Percentiles rank a stretch among this genome's conserved stretches.
These are phyloP conservation scores for Stomatorhinus walkeri DNA, from an alignment of 2,797 vertebrate genomes.

Conservation along the genomic window DNA sequence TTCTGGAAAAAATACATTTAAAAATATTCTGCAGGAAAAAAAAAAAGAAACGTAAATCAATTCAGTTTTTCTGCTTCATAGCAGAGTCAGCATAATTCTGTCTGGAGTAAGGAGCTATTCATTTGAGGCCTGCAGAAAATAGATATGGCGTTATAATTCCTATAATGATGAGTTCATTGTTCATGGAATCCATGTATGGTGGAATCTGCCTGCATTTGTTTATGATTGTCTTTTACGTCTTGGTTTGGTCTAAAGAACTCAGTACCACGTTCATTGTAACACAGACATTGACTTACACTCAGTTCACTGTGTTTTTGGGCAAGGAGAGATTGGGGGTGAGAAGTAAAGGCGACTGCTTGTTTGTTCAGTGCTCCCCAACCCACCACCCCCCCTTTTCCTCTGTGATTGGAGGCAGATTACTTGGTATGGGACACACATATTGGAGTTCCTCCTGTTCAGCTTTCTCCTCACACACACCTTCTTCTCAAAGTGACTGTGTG, in stretches of 20 bases:
- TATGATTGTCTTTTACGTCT: not conserved
- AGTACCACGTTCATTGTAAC: not conserved
- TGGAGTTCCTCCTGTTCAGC: slow-evolving; percentile 32
- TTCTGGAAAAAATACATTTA: not conserved
- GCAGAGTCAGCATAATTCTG: slow-evolving; percentile 11
- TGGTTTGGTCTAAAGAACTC: not conserved
- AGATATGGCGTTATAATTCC: not conserved
- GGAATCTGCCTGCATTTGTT: not conserved
- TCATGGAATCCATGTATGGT: not conserved
- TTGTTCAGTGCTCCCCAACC: not conserved
- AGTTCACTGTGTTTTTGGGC: not conserved
- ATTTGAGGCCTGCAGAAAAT: slow-evolving; percentile 1
- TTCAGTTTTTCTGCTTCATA: not conserved
- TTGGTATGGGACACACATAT: slow-evolving; percentile 44
- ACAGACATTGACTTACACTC: not conserved
- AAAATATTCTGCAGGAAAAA: not conserved
- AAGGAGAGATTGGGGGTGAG: slow-evolving; percentile 2
- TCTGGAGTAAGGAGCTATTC: not conserved
- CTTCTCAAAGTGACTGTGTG: slow-evolving; percentile 31
- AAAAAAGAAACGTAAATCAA: not conserved
- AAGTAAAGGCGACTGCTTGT: not conserved
- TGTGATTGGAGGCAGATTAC: slow-evolving; percentile 37
- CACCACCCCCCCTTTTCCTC: slow-evolving; percentile 18
- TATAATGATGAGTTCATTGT: not conserved
- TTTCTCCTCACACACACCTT: slow-evolving; percentile 38